These are phyloP conservation scores for Caenorhabditis afra DNA, from an alignment of 2,888 invertebrate genomes.

Conservation along the genomic window DNA sequence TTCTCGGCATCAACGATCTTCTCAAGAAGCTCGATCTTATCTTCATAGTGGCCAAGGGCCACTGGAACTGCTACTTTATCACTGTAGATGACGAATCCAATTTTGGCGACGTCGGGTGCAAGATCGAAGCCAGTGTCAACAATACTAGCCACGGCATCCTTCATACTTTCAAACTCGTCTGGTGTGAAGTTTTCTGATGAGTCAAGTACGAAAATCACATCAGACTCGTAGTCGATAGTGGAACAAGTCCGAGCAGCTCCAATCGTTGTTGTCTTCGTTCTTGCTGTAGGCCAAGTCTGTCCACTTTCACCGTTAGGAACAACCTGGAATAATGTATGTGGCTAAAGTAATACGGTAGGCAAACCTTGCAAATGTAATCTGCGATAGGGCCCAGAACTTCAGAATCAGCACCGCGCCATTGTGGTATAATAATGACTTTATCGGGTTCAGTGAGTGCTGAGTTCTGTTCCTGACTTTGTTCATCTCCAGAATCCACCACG, in stretches of 20 bases:
- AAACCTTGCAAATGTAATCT: slow-evolving; percentile 74
- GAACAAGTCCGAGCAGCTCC: slow-evolving; percentile 41
- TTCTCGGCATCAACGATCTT: slow-evolving; percentile 76
- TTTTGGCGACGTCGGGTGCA: slow-evolving; percentile 77
- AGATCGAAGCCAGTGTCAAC: slow-evolving; percentile 79
- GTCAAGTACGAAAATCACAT: slow-evolving; percentile 78
- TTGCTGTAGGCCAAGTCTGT: slow-evolving; percentile 61
- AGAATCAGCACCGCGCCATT: slow-evolving; percentile 76
- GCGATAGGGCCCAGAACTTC: slow-evolving; percentile 75
- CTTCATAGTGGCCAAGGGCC: slow-evolving; percentile 79
- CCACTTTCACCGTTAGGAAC: slow-evolving; percentile 61
- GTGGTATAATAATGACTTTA: slow-evolving; percentile 68
- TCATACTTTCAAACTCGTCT: slow-evolving; percentile 73
- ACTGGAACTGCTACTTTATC: slow-evolving; percentile 79
- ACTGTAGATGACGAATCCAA: slow-evolving; percentile 79
- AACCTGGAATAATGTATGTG: slow-evolving; percentile 35
- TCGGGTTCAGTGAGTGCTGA: slow-evolving; percentile 45
- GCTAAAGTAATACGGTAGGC: not conserved
- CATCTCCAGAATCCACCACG: slow-evolving; percentile 75
- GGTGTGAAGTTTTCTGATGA: slow-evolving; percentile 77
- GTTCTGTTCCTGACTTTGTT: slow-evolving; percentile 55
- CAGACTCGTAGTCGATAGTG: slow-evolving; percentile 65
- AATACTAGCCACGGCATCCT: slow-evolving; percentile 76
- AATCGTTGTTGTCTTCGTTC: slow-evolving; percentile 54
- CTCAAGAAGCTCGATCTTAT: slow-evolving; percentile 77